These are phyloP conservation scores for Phengaris alcon DNA, from an alignment of 2,888 invertebrate species.

Conservation along the genomic window DNA sequence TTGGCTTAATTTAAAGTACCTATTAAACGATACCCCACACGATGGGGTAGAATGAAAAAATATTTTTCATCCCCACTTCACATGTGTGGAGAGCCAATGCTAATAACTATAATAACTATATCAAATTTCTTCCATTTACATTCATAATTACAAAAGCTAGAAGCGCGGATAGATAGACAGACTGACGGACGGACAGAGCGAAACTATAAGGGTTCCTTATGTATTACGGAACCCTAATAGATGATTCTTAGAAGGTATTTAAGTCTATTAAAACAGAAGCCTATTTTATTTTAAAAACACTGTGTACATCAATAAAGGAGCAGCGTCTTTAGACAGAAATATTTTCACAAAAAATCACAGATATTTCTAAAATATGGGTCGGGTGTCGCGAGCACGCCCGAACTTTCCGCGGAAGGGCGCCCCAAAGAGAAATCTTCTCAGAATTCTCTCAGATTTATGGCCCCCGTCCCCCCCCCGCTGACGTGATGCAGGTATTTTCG, in stretches of 20 bases:
- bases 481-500: conserved; percentile 69
- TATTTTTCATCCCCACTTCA: no score
- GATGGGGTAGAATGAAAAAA: no score
- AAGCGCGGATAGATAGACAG: no score
- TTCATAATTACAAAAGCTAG: no score
- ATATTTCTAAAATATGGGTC: conserved; percentile 52
- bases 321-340: conserved; percentile 7
- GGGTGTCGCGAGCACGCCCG: conserved; percentile 61
- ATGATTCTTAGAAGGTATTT: background rate
- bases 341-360: conserved; percentile 30
- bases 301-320: background rate
- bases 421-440: conserved; percentile 66
- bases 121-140: no score
- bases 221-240: background rate
- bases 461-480: conserved; percentile 49
- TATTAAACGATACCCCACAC: no score
- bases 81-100: no score
- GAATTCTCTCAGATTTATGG: conserved; percentile 69
- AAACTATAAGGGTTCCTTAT: no score
- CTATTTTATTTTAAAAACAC: background rate
- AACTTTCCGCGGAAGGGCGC: conserved; percentile 58
- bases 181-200: no score
- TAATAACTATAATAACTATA: no score
- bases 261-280: background rate
- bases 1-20: no score